These are phyloP conservation scores for Drosophila mettleri DNA, from an alignment of 2,888 invertebrate species.

Conservation along the genomic window DNA sequence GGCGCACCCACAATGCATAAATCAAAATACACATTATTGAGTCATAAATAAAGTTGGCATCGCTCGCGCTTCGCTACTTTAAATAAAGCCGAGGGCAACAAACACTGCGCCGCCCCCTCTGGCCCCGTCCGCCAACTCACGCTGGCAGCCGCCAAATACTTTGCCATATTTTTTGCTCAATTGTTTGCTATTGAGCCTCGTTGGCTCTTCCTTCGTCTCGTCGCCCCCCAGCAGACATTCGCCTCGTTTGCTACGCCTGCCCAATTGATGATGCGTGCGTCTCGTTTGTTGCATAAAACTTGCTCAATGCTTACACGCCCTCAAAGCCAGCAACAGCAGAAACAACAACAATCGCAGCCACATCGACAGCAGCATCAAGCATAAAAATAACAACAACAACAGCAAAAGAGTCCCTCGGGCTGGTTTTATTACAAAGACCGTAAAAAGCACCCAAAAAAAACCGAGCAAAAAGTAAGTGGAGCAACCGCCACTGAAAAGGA, in stretches of 20 bases:
- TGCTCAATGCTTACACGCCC: slow-evolving; percentile 78
- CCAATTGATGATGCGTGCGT: slow-evolving; percentile 58
- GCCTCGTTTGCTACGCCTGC: slow-evolving; percentile 33
- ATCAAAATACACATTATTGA: slow-evolving; percentile 82
- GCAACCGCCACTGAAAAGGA: slow-evolving; percentile 61
- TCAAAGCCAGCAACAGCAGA: slow-evolving; percentile 47
- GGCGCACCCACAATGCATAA: slow-evolving; percentile 78
- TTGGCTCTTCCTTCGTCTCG: slow-evolving; percentile 21
- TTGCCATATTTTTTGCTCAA: slow-evolving; percentile 76
- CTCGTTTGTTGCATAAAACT: slow-evolving; percentile 79
- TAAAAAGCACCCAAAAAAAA: slow-evolving; percentile 52
- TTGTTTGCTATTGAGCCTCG: slow-evolving; percentile 67
- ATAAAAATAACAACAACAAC: slow-evolving; percentile 39
- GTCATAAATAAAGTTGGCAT: slow-evolving; percentile 77
- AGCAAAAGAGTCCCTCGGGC: slow-evolving; percentile 67
- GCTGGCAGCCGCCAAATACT: slow-evolving; percentile 48
- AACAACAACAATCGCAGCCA: slow-evolving; percentile 21
- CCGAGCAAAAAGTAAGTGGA: slow-evolving; percentile 46
- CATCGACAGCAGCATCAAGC: slow-evolving; percentile 38
- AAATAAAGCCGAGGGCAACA: slow-evolving; percentile 71
- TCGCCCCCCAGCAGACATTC: slow-evolving; percentile 12
- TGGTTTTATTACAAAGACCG: slow-evolving; percentile 77
- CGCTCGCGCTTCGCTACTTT: slow-evolving; percentile 70
- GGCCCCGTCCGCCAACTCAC: neutral
- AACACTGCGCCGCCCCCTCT: slow-evolving; percentile 7